These are phyloP conservation scores for Coptotermes formosanus DNA, from an alignment of 1,140 invertebrate genomes.

Conservation along the genomic window DNA sequence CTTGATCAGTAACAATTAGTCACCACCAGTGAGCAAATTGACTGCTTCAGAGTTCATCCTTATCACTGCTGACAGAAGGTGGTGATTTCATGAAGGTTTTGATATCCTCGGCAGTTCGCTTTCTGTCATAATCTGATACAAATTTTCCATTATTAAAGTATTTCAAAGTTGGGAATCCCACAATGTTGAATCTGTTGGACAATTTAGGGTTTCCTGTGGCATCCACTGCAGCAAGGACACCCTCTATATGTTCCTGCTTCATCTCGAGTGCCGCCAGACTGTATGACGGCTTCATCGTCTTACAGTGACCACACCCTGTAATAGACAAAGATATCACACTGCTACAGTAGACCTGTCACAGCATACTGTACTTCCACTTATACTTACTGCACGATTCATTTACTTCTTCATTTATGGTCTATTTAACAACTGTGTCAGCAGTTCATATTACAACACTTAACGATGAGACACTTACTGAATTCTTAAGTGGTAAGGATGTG, in stretches of 20 bases:
- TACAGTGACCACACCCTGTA: conserved; percentile 62
- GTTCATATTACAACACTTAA: too few species aligned
- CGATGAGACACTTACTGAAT: too few species aligned
- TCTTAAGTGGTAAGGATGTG: too few species aligned
- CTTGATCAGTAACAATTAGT: too few species aligned
- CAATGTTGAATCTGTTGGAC: conserved; percentile 39
- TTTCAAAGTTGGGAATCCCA: conserved; percentile 45
- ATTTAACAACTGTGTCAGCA: too few species aligned
- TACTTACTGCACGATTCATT: too few species aligned
- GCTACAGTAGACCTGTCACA: too few species aligned
- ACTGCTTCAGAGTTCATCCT: conserved; percentile 43
- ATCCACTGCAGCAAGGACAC: conserved; percentile 44
- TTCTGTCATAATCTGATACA: conserved; percentile 48
- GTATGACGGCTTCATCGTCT: conserved; percentile 57
- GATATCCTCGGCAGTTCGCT: conserved; percentile 50
- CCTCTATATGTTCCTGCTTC: conserved; percentile 48
- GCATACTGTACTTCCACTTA: too few species aligned
- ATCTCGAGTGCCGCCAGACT: conserved; percentile 52
- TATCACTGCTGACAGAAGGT: conserved; percentile 27
- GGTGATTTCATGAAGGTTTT: conserved; percentile 51
- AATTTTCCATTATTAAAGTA: conserved; percentile 48
- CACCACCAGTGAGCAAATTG: neutral
- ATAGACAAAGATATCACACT: neutral
- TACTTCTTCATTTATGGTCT: too few species aligned
- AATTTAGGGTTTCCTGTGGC: conserved; percentile 41